Evolutionary conservation across 2,888 invertebrate species (phyloP), one percentile per base, ranked within the genome.

Genomic region (Pyralis farinalis): DNA sequence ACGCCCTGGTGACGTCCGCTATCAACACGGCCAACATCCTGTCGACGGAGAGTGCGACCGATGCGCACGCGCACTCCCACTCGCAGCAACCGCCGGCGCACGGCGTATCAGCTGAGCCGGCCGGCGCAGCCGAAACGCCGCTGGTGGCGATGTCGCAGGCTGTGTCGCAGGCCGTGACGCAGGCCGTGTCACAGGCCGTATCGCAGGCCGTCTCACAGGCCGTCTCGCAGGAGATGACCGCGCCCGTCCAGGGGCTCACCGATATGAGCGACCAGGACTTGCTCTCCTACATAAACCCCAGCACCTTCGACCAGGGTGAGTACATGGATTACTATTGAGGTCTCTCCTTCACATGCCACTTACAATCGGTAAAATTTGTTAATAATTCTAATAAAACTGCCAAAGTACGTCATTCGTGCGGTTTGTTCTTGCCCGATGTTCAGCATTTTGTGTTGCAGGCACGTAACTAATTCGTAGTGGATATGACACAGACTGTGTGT

Each of bases 211-310:
- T 90, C 39, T 82, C 83, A 46, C 84, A 87, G 54, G 86, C 85
- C 47, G 88, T 89, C 34, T 71, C 79, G 46, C 86, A 88, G 56
- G 90, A 90, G 64, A 91, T 92, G 75, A 73, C 83, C 54, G 90
- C 91, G 91, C 80, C 94, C 90, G 88, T 87, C 38, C 94, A 94
- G 67, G 92, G 94, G 34, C 91, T 96, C 55, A 94, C 95, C 7
- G 93, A 94, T 61, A 95, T 97, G 93, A 95, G 95, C 49, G 96
- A 96, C 76, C 94, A 94, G 78, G 96, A 97, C 83, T 91, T 97
- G 56, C 92, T 97, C 57, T 96, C 94, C 74, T 95, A 96, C 82
- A 96, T 97, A 57, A 96, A 96, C 89, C 95, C 96, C 37, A 95
- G 94, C 90, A 95, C 95, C 76, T 96, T 97, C 77, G 96, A 96